Conservation (phyloP, 2,113 vertebrate species). For the Carassius auratus region DNA sequence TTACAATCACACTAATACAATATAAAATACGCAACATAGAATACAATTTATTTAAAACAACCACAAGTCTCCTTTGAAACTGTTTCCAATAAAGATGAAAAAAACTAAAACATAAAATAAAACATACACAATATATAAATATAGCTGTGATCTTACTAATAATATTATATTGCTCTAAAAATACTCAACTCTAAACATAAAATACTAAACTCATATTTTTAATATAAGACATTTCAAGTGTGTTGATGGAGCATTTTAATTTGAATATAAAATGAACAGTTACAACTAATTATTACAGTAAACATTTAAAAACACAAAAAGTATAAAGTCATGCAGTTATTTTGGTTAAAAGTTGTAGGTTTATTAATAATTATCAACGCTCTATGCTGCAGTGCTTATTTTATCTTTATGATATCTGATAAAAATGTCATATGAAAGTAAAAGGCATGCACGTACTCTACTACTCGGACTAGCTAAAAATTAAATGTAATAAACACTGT, state of each 20-base stretch:
- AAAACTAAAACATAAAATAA: neutral
- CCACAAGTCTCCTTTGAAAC: neutral
- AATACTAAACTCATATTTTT: neutral
- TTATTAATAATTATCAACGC: neutral
- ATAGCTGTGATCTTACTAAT: neutral
- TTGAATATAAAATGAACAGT: neutral
- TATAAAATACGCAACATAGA: no score
- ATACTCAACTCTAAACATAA: no score
- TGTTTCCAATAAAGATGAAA: neutral
- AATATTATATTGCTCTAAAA: neutral
- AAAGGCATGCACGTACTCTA: neutral
- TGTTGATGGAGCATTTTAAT: neutral
- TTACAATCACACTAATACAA: no score
- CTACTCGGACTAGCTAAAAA: conserved; percentile 1
- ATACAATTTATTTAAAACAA: no score
- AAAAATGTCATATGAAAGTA: conserved; percentile 7
- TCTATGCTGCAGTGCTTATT: neutral
- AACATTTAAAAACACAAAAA: neutral
- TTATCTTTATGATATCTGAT: conserved; percentile 24
- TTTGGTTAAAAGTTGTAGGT: neutral
- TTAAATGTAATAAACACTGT: conserved; percentile 3
- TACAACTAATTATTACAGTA: neutral
- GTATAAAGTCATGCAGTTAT: neutral
- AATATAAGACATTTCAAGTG: neutral
- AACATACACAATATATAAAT: neutral